Evolutionary conservation across 1,140 invertebrate genomes (phyloP), one percentile per base, ranked within the genome.

Genomic region (Lepeophtheirus salmonis): DNA sequence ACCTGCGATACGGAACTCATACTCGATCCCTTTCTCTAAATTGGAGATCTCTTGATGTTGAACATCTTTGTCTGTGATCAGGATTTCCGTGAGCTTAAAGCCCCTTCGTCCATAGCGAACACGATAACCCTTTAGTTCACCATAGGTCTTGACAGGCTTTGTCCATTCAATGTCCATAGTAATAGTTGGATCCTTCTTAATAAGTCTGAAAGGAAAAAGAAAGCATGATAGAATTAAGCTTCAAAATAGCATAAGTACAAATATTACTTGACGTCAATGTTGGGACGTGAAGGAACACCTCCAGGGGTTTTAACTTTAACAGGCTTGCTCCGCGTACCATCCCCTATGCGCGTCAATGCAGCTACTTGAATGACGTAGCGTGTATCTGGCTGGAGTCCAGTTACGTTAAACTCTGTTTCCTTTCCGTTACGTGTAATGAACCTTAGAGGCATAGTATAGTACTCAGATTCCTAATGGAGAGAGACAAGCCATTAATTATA

Each of bases 1-100:
- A 0, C 89, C 92, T 0, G 89, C 82, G 1, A 97, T 81, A 63
- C 89, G 77, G 68, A 96, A 95, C 71, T 97, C 91, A 70, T 97
- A 97, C 63, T 88, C 83, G 0, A 91, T 83, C 0, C 92, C 92
- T 64, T 86, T 79, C 71, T 94, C 89, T 23, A 79, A 65, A 66
- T 79, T 75, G 58, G 73, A 72, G 1, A 83, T 75, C 60, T 75
- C 75, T 62, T 77, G 79, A 1, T 76, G 71, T 41, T 75, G 70
- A 50, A 73, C 69, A 25, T 74, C 66, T 0, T 71, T 70, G 60
- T 75, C 72, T 67, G 74, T 73, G 1, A 83, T 71, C 50, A 73
- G 71, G 41, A 83, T 78, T 70, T 89, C 86, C 62, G 81, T 80
- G 2, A 83, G 69, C 24, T 65, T 68, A 56, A 69, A 71, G 63